Conservation (phyloP, 2,888 invertebrate genomes). For the Pristionchus maxplancki region DNA sequence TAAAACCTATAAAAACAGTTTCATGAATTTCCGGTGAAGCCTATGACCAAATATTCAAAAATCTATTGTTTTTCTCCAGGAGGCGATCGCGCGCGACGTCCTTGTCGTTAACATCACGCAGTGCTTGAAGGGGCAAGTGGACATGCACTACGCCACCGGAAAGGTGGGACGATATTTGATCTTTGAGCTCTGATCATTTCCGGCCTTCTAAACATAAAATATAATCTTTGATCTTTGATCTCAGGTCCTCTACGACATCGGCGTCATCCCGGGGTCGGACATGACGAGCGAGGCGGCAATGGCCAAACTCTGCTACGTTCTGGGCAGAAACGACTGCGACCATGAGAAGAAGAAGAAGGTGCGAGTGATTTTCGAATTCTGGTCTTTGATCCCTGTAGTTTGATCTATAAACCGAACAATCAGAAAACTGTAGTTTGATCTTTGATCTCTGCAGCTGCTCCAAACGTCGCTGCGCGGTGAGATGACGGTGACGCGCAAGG, state of each 20-base stretch:
- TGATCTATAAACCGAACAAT: not conserved
- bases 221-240: conserved; percentile 8
- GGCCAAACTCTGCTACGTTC: conserved; percentile 90
- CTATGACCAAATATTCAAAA: no score
- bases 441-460: conserved; percentile 83
- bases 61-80: conserved; percentile 54
- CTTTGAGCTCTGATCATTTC: not conserved
- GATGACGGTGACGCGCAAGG: conserved; percentile 81
- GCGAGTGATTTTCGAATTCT: not conserved
- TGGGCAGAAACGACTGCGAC: conserved; percentile 84
- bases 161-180: conserved; percentile 82
- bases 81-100: conserved; percentile 83
- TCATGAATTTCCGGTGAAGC: no score
- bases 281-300: conserved; percentile 96
- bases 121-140: conserved; percentile 89
- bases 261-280: conserved; percentile 88
- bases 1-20: no score
- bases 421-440: not conserved
- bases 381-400: not conserved
- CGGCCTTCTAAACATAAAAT: conserved; percentile 3
- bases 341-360: conserved; percentile 77
- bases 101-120: conserved; percentile 94
- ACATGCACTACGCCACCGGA: conserved; percentile 89
- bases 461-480: conserved; percentile 87
- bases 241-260: conserved; percentile 83